Percentiles rank a stretch among this genome's conserved stretches.
Evolutionary conservation across 2,113 vertebrate species (phyloP).

Genomic region (Python bivittatus): DNA sequence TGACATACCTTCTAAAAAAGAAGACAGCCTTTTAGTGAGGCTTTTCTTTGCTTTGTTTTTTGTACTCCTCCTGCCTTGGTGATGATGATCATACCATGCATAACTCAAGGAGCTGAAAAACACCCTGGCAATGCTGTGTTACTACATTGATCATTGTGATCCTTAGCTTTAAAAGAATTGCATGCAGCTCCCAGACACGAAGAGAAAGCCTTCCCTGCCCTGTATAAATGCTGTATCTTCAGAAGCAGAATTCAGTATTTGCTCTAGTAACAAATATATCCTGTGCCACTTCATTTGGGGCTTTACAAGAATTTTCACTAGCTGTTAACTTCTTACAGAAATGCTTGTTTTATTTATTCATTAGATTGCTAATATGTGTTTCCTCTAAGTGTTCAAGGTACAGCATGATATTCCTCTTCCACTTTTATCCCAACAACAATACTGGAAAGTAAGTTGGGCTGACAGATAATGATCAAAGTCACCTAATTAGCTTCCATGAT

Average conservation of each 20-base stretch:
- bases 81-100: neutral
- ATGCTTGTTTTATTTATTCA: neutral
- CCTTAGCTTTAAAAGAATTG: slow-evolving; percentile 4
- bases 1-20: slow-evolving; percentile 40
- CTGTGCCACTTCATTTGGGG: neutral
- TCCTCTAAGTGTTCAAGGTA: neutral
- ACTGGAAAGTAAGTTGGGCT: neutral
- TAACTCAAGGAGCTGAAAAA: neutral
- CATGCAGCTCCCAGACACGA: neutral
- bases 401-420: neutral
- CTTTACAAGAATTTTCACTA: neutral
- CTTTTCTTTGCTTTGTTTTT: slow-evolving; percentile 37
- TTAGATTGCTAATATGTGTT: neutral
- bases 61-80: neutral
- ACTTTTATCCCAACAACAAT: neutral
- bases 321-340: neutral
- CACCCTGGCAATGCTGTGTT: neutral
- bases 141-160: neutral
- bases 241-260: neutral
- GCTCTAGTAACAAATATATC: neutral
- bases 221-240: neutral
- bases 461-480: neutral
- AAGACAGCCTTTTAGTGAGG: neutral
- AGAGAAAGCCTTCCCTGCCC: neutral
- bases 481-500: neutral